Percentiles rank a stretch among this genome's conserved stretches.
phyloP scores from a whole-genome alignment of 2,888 invertebrate genomes.

The Eristalis intricaria region DNA sequence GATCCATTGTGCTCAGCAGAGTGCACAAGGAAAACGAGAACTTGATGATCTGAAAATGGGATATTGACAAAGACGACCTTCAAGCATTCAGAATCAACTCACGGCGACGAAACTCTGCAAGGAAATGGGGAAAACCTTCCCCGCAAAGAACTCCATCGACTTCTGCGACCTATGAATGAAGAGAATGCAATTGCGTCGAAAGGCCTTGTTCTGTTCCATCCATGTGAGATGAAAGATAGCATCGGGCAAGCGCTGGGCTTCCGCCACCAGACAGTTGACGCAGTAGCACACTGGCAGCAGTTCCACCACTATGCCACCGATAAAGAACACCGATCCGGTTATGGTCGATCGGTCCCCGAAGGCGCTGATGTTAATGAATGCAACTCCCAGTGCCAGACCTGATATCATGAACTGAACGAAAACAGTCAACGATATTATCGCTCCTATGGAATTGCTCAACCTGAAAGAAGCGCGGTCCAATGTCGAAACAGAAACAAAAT shows the following conservation, averaged over 20 bases:
- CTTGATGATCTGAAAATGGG: slow-evolving; percentile 26
- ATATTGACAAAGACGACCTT: background rate
- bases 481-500: background rate
- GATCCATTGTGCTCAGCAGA: slow-evolving; percentile 27
- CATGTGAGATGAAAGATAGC: slow-evolving; percentile 73
- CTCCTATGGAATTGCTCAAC: slow-evolving; percentile 36
- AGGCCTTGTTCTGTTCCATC: slow-evolving; percentile 66
- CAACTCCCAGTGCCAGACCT: slow-evolving; percentile 69
- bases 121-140: slow-evolving; percentile 72
- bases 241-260: slow-evolving; percentile 65
- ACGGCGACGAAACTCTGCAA: slow-evolving; percentile 71
- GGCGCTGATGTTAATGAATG: slow-evolving; percentile 73
- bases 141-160: slow-evolving; percentile 68
- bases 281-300: slow-evolving; percentile 72
- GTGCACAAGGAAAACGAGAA: slow-evolving; percentile 38
- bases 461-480: slow-evolving; percentile 7
- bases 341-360: slow-evolving; percentile 47
- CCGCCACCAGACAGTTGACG: slow-evolving; percentile 69
- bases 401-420: slow-evolving; percentile 73
- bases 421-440: slow-evolving; percentile 73
- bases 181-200: slow-evolving; percentile 46
- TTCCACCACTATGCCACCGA: slow-evolving; percentile 32
- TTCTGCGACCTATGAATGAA: slow-evolving; percentile 73
- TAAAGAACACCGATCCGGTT: background rate
- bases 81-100: slow-evolving; percentile 7